Conservation (phyloP, 2,797 vertebrate genomes). For the Poeciliopsis gracilis region DNA sequence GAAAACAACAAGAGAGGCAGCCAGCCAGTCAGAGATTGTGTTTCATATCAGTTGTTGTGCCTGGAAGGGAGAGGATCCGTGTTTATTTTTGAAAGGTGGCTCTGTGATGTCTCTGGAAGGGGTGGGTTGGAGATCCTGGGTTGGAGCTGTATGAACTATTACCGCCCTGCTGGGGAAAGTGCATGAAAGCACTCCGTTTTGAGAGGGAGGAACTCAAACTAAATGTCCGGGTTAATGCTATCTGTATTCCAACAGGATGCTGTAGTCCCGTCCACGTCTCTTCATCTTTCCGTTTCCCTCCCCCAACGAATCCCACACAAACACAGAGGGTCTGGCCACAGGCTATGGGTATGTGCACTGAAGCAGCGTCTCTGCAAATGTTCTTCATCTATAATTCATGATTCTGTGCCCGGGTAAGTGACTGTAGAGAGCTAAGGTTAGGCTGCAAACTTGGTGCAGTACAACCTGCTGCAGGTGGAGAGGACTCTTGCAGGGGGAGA, state of each 20-base stretch:
- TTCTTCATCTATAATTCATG: constrained; percentile 81
- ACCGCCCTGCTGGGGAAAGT: constrained; percentile 13
- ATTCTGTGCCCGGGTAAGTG: constrained; percentile 57
- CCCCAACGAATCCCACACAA: constrained; percentile 18
- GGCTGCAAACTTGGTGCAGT: constrained; percentile 52
- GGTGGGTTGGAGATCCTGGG: neutral
- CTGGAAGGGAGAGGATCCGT: constrained; percentile 42
- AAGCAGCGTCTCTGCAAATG: constrained; percentile 68
- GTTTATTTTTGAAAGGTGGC: constrained; percentile 53
- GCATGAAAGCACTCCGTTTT: constrained; percentile 40
- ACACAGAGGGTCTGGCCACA: constrained; percentile 30
- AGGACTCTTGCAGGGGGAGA: constrained; percentile 30
- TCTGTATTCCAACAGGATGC: constrained; percentile 19
- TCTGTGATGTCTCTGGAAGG: constrained; percentile 27
- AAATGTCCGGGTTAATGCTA: constrained; percentile 32
- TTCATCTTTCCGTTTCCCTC: constrained; percentile 12
- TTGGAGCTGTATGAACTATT: constrained; percentile 1
- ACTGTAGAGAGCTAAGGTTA: constrained; percentile 65
- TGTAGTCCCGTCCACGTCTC: constrained; percentile 13
- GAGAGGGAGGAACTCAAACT: constrained; percentile 8
- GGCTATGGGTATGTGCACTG: constrained; percentile 44
- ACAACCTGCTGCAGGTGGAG: constrained; percentile 53
- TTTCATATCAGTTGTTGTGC: constrained; percentile 58
- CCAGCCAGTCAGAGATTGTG: constrained; percentile 48
- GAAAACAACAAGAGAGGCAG: constrained; percentile 67